These are phyloP conservation scores for Acipenser transmontanus DNA, from an alignment of 2,797 vertebrate genomes.

Conservation along the genomic window DNA sequence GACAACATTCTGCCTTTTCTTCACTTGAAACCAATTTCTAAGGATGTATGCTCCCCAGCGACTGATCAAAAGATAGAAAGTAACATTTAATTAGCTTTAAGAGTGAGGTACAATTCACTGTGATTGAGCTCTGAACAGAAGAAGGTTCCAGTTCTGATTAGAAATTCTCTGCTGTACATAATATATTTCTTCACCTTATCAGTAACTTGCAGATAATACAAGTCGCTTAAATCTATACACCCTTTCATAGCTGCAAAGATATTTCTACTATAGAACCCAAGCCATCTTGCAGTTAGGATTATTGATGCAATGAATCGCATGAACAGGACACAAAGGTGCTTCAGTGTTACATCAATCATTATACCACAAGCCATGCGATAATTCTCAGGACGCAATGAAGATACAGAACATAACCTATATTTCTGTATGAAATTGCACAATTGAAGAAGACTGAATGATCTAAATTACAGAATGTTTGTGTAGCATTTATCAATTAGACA, in stretches of 20 bases:
- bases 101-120: constrained; percentile 10
- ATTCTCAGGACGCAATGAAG: no score
- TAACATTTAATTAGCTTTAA: constrained; percentile 23
- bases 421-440: neutral
- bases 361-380: no score
- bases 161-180: accelerated
- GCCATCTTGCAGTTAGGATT: no score
- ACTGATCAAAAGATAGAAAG: constrained; percentile 22
- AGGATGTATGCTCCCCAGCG: constrained; percentile 21
- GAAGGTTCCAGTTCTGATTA: neutral
- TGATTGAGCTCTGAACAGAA: constrained; percentile 12
- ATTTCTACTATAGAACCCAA: neutral
- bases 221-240: accelerated
- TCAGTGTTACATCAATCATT: no score
- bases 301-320: no score
- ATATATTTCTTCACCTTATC: constrained; percentile 13
- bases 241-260: constrained; percentile 5
- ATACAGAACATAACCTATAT: no score
- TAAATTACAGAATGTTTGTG: constrained; percentile 3
- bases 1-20: no score
- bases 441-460: no score
- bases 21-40: neutral
- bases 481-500: neutral
- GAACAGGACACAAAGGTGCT: no score
- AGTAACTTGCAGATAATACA: neutral